These are phyloP conservation scores for Porites divaricata DNA, from an alignment of 92 coral and sea anemone genomes.

Conservation along the genomic window DNA sequence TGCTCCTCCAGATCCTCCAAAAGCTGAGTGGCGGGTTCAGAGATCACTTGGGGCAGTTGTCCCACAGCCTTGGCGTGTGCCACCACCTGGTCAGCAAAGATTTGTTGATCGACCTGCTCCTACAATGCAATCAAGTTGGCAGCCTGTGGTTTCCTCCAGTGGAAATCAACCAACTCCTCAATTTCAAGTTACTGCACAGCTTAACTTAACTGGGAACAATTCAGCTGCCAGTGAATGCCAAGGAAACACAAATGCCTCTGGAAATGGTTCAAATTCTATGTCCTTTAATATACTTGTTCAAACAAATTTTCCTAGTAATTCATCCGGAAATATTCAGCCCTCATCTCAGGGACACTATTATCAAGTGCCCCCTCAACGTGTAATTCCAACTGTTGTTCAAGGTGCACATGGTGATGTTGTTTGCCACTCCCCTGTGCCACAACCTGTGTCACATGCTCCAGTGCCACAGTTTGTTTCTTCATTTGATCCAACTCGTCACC, in stretches of 20 bases:
- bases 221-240: slow-evolving; percentile 38
- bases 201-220: slow-evolving; percentile 64
- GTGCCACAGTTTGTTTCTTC: slow-evolving; percentile 76
- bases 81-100: slow-evolving; percentile 44
- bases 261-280: slow-evolving; percentile 74
- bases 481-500: slow-evolving; percentile 65
- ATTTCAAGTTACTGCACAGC: slow-evolving; percentile 92
- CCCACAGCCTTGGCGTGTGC: slow-evolving; percentile 66
- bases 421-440: slow-evolving; percentile 61
- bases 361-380: slow-evolving; percentile 24
- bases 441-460: slow-evolving; percentile 40
- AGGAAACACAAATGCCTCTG: slow-evolving; percentile 25
- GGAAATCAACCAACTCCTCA: slow-evolving; percentile 77
- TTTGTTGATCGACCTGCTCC: slow-evolving; percentile 40
- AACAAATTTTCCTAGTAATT: slow-evolving; percentile 61
- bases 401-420: slow-evolving; percentile 15
- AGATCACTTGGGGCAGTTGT: slow-evolving; percentile 34
- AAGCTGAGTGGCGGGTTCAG: slow-evolving; percentile 79
- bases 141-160: slow-evolving; percentile 49
- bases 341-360: slow-evolving; percentile 56
- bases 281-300: slow-evolving; percentile 88
- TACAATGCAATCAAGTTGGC: slow-evolving; percentile 77
- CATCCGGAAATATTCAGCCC: slow-evolving; percentile 34
- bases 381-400: slow-evolving; percentile 23
- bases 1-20: slow-evolving; percentile 54